Evolutionary conservation across 2,113 vertebrate species (phyloP).

Genomic region (Labeo catla): DNA sequence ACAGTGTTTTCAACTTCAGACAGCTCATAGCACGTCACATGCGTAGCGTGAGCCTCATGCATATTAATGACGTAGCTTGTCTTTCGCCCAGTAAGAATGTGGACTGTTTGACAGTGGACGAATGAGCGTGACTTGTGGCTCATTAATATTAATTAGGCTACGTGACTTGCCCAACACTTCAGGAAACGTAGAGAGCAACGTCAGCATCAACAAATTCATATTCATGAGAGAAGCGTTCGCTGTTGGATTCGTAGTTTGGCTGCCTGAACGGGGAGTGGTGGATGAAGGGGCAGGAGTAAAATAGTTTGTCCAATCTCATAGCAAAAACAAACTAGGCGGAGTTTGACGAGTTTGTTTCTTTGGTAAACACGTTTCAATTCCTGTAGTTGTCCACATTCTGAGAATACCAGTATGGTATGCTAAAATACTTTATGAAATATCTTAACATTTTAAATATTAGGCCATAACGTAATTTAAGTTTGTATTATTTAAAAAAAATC

Average conservation of each 20-base stretch:
- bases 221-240: background rate
- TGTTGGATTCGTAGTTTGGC: background rate
- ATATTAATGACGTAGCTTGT: conserved; percentile 20
- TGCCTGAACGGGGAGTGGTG: background rate
- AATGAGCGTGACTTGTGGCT: background rate
- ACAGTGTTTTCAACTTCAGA: conserved; percentile 83
- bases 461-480: background rate
- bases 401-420: background rate
- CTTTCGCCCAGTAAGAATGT: background rate
- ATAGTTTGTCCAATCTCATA: background rate
- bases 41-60: conserved; percentile 39
- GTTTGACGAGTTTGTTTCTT: conserved; percentile 19
- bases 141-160: background rate
- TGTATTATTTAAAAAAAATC: no score
- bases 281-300: background rate
- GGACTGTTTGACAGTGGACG: background rate
- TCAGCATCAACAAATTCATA: background rate
- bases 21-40: conserved; percentile 68
- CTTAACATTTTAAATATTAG: background rate
- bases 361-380: background rate
- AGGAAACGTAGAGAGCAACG: background rate
- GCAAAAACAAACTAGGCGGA: background rate
- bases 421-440: background rate
- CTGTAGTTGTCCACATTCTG: background rate
- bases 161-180: background rate